Conservation (phyloP, 2,888 invertebrate genomes). For the Nymphalis urticae region DNA sequence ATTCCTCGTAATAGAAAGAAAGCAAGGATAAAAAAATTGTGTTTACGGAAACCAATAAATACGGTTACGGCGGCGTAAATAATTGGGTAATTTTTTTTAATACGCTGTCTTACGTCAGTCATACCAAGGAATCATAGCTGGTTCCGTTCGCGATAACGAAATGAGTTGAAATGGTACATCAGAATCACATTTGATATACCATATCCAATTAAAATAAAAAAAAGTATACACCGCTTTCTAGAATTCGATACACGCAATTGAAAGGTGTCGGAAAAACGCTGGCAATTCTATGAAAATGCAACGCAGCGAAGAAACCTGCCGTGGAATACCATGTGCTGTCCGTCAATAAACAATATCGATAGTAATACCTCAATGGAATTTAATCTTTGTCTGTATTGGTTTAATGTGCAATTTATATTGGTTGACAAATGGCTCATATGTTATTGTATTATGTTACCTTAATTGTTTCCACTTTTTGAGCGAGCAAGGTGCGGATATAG, state of each 20-base stretch:
- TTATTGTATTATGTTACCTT: conserved; percentile 60
- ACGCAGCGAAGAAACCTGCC: conserved; percentile 72
- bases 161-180: conserved; percentile 30
- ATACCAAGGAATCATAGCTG: conserved; percentile 29
- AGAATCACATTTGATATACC: conserved; percentile 40
- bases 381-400: conserved; percentile 62
- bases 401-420: conserved; percentile 69
- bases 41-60: conserved; percentile 33
- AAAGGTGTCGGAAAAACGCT: conserved; percentile 80
- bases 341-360: conserved; percentile 59
- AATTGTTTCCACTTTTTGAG: conserved; percentile 80
- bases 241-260: conserved; percentile 78
- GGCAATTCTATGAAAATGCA: conserved; percentile 79
- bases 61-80: conserved; percentile 35
- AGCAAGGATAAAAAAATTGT: conserved; percentile 26
- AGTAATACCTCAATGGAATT: conserved; percentile 57
- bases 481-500: conserved; percentile 77
- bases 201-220: conserved; percentile 45
- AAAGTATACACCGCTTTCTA: conserved; percentile 68
- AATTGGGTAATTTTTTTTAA: conserved; percentile 35
- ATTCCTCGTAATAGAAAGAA: conserved; percentile 14
- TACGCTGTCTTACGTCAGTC: conserved; percentile 39
- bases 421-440: conserved; percentile 61
- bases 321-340: conserved; percentile 70
- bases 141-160: conserved; percentile 37